A percentile compares a stretch with the other conserved stretches of the same genome.
These are phyloP conservation scores for Autographa pulchrina DNA, from an alignment of 2,888 invertebrate species.

Conservation along the genomic window DNA sequence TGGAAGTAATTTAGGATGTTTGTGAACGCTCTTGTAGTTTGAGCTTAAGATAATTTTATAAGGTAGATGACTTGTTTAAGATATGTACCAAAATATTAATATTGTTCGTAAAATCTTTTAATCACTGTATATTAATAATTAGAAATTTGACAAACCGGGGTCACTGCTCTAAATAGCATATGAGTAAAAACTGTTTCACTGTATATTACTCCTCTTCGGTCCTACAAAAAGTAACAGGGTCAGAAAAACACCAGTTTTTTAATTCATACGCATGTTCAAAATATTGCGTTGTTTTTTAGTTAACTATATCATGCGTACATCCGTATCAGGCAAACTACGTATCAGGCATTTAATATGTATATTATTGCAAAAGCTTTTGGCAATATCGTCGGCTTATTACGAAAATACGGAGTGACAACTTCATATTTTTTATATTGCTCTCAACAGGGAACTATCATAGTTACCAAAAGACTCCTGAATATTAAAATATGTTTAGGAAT, in stretches of 20 bases:
- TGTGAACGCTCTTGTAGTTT: constrained; percentile 18
- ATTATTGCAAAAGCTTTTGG: constrained; percentile 10
- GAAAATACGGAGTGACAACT: constrained; percentile 11
- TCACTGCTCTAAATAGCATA: too few relatives aligned
- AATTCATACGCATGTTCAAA: background rate
- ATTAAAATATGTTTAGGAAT: background rate
- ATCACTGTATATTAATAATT: too few relatives aligned
- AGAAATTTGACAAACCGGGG: too few relatives aligned
- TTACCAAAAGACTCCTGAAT: background rate
- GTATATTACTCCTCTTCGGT: too few relatives aligned
- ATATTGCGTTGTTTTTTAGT: background rate
- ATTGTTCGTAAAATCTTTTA: too few relatives aligned
- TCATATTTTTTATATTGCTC: constrained; percentile 7
- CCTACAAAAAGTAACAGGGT: too few relatives aligned
- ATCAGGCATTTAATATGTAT: constrained; percentile 5
- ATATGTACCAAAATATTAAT: too few relatives aligned
- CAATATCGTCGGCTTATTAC: constrained; percentile 22
- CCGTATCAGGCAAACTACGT: background rate
- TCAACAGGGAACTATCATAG: background rate
- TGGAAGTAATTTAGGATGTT: constrained; percentile 16
- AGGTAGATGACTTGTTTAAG: too few relatives aligned
- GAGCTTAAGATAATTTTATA: constrained; percentile 7
- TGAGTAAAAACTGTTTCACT: too few relatives aligned
- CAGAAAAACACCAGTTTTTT: too few relatives aligned
- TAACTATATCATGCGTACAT: background rate